A percentile compares a stretch with the other conserved stretches of the same genome.
Conservation (phyloP, 2,797 vertebrate species). For the Allobates femoralis region DNA sequence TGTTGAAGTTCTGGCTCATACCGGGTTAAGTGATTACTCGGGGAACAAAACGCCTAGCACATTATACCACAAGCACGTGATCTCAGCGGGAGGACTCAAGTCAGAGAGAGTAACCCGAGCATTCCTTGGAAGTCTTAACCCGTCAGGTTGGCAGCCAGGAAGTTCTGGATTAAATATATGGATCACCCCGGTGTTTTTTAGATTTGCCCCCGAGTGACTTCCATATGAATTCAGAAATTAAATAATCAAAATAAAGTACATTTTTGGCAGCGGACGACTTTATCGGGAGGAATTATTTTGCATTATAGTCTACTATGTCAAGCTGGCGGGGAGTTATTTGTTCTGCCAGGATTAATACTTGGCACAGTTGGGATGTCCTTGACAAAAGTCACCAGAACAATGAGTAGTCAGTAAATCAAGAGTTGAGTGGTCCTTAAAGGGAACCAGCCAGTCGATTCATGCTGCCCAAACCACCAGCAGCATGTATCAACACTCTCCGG, state of each 20-base stretch:
- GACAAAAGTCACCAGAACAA: not conserved
- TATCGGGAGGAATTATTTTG: not conserved
- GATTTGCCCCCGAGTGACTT: not conserved
- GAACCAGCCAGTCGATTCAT: too few species aligned
- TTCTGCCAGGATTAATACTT: not conserved
- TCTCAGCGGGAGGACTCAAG: conserved; percentile 28
- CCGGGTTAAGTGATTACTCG: not conserved
- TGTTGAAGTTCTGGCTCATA: not conserved
- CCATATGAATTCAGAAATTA: conserved; percentile 15
- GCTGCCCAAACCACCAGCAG: too few species aligned
- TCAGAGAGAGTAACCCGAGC: conserved; percentile 25
- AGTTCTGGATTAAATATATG: conserved; percentile 27
- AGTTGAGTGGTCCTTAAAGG: not conserved
- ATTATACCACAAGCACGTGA: conserved; percentile 6
- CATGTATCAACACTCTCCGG: too few species aligned
- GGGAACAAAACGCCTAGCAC: conserved; percentile 6
- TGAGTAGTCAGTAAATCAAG: not conserved
- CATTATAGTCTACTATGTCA: not conserved
- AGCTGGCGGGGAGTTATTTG: not conserved
- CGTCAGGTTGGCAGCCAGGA: not conserved
- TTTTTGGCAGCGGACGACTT: conserved; percentile 4
- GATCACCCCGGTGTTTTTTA: conserved; percentile 3
- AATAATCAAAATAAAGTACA: conserved; percentile 13
- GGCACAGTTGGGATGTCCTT: not conserved
- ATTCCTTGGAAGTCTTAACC: not conserved